Evolutionary conservation across 2,797 vertebrate species (phyloP).

Genomic region (Pipistrellus kuhlii): DNA sequence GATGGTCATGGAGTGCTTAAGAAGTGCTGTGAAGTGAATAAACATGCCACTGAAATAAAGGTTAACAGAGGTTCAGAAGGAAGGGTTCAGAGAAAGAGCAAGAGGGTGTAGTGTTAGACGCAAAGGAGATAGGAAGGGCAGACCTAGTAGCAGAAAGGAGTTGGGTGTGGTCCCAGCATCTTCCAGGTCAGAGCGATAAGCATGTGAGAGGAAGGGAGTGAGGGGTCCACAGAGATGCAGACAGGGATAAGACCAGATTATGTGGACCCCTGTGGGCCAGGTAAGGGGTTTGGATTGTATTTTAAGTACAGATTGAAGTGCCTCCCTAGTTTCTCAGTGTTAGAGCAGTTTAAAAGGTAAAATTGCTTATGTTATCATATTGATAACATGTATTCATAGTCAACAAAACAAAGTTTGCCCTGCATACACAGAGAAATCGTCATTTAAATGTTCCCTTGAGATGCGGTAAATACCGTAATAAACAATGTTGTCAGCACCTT

Average conservation of each 20-base stretch:
- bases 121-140: background rate
- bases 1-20: background rate
- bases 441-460: background rate
- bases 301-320: slow-evolving; percentile 12
- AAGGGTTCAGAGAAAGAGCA: background rate
- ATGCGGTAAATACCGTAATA: background rate
- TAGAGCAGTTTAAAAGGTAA: background rate
- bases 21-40: background rate
- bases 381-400: background rate
- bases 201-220: background rate
- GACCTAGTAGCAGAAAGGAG: background rate
- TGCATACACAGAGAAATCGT: background rate
- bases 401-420: background rate
- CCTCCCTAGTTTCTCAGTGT: background rate
- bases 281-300: background rate
- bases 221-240: background rate
- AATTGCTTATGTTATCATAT: background rate
- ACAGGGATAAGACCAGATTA: background rate
- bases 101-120: background rate
- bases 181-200: background rate
- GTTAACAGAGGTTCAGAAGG: background rate
- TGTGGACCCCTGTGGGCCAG: background rate
- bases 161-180: background rate
- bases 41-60: background rate
- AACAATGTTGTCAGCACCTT: background rate